Percentiles rank a stretch among this genome's conserved stretches.
phyloP scores from a whole-genome alignment of 2,888 invertebrate genomes.

The Hemaris fuciformis region DNA sequence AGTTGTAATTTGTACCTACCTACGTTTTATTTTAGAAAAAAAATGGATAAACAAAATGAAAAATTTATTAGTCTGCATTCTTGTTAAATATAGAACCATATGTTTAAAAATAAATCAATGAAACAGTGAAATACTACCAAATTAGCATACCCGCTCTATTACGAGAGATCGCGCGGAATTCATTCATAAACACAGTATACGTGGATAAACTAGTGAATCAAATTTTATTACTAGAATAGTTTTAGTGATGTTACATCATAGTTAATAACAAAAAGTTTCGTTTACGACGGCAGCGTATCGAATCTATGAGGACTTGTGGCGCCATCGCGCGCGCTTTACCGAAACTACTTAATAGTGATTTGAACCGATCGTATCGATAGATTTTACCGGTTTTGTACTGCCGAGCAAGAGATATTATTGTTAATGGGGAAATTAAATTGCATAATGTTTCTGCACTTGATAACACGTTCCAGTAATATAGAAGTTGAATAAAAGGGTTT shows the following conservation, averaged over 20 bases:
- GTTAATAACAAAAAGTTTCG: conserved; percentile 44
- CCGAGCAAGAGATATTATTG: neutral
- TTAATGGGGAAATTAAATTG: too few species aligned
- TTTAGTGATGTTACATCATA: conserved; percentile 25
- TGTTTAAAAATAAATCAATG: neutral
- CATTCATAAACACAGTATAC: conserved; percentile 7
- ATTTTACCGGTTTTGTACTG: neutral
- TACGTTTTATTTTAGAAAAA: too few species aligned
- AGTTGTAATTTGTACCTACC: too few species aligned
- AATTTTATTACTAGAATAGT: conserved; percentile 18
- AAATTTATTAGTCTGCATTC: too few species aligned
- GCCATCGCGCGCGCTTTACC: conserved; percentile 54
- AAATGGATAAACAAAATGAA: too few species aligned
- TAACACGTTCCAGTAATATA: too few species aligned
- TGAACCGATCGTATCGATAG: conserved; percentile 18
- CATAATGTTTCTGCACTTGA: too few species aligned
- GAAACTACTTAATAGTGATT: conserved; percentile 35
- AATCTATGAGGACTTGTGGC: conserved; percentile 51
- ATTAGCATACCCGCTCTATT: conserved; percentile 12
- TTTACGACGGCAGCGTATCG: conserved; percentile 57
- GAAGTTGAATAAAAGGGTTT: too few species aligned
- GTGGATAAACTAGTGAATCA: neutral
- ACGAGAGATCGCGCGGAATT: conserved; percentile 13
- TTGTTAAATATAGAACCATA: neutral
- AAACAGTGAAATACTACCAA: neutral